These are phyloP conservation scores for Drosophila bifasciata DNA, from an alignment of 1,140 invertebrate genomes.

Conservation along the genomic window DNA sequence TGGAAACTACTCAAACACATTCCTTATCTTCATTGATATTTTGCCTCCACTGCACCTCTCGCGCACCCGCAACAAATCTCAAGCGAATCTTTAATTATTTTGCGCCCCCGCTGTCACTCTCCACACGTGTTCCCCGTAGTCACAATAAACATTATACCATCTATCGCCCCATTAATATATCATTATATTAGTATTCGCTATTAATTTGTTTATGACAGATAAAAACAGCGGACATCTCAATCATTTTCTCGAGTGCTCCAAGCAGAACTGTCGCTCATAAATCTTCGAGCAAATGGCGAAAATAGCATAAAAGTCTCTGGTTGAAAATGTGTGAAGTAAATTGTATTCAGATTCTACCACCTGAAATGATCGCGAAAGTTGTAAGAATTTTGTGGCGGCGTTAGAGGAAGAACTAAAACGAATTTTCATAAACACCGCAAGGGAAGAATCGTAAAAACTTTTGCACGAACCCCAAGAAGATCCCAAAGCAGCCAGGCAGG, in stretches of 20 bases:
- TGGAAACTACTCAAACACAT: no score
- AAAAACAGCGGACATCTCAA: slow-evolving; percentile 28
- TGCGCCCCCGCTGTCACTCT: neutral
- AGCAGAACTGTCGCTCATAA: slow-evolving; percentile 37
- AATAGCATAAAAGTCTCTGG: slow-evolving; percentile 6
- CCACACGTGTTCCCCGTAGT: slow-evolving; percentile 21
- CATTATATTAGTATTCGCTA: slow-evolving; percentile 32
- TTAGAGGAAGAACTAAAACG: slow-evolving; percentile 5
- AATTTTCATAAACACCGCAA: slow-evolving; percentile 66
- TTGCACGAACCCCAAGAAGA: no score
- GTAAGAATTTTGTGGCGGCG: slow-evolving; percentile 19
- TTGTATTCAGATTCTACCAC: slow-evolving; percentile 34
- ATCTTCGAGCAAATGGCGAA: slow-evolving; percentile 19
- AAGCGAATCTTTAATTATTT: slow-evolving; percentile 16
- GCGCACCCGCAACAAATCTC: slow-evolving; percentile 2
- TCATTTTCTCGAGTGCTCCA: slow-evolving; percentile 30
- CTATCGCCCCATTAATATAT: slow-evolving; percentile 46
- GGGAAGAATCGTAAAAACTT: slow-evolving; percentile 57
- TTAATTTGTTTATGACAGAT: slow-evolving; percentile 64
- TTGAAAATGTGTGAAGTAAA: slow-evolving; percentile 25
- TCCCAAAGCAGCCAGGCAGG: no score
- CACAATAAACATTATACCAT: slow-evolving; percentile 23
- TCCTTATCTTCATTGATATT: no score
- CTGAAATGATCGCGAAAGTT: slow-evolving; percentile 36
- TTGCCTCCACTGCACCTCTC: neutral